These are phyloP conservation scores for Anguilla obscura DNA, from an alignment of 2,797 vertebrate species.

Conservation along the genomic window DNA sequence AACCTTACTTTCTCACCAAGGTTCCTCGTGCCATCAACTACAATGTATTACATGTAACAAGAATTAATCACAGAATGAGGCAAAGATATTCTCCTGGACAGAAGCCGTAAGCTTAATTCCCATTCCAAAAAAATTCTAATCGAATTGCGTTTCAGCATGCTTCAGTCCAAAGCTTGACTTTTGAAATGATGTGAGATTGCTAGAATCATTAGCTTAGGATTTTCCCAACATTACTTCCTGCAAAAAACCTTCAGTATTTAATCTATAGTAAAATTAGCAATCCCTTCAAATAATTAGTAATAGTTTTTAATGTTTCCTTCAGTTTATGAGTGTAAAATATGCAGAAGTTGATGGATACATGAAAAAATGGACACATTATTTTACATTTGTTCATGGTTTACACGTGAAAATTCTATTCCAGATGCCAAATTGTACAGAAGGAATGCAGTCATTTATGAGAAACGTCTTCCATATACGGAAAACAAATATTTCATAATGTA, in stretches of 20 bases:
- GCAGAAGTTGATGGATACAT: no score
- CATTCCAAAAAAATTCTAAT: neutral
- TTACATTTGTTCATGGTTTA: neutral
- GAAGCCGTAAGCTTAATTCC: neutral
- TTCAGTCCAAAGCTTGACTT: neutral
- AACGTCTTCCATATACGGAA: neutral
- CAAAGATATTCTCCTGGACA: neutral
- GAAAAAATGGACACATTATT: neutral
- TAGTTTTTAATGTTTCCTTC: neutral
- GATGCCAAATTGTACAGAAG: neutral
- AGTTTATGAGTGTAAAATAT: neutral
- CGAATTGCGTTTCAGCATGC: neutral
- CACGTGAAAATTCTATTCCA: neutral
- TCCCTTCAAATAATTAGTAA: neutral
- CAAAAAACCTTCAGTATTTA: neutral
- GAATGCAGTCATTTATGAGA: neutral
- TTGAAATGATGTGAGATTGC: neutral
- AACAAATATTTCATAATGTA: neutral
- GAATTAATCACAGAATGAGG: neutral
- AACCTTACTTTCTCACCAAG: neutral
- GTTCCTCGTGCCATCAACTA: neutral
- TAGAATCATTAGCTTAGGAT: neutral
- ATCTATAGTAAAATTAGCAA: neutral
- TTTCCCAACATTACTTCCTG: neutral
- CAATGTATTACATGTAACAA: neutral